A percentile compares a stretch with the other conserved stretches of the same genome.
These are phyloP conservation scores for Puma concolor DNA, from an alignment of 2,113 vertebrate genomes.

Conservation along the genomic window DNA sequence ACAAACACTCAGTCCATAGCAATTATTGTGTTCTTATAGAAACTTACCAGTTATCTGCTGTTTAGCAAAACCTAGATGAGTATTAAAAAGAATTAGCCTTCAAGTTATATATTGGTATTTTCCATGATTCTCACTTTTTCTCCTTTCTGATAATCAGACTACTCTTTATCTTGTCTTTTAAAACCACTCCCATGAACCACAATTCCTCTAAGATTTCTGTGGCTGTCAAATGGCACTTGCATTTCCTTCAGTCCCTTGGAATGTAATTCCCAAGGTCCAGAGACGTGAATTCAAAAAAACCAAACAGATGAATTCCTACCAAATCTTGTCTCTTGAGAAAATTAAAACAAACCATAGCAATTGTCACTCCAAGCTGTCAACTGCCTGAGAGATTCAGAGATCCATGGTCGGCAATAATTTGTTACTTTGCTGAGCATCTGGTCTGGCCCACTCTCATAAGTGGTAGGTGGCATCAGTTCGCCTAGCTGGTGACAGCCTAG, in stretches of 20 bases:
- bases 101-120: neutral
- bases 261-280: neutral
- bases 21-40: neutral
- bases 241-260: neutral
- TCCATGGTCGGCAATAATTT: neutral
- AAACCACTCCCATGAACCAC: neutral
- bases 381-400: neutral
- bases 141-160: constrained; percentile 2
- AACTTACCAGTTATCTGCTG: constrained; percentile 24
- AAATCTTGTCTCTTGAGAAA: neutral
- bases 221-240: neutral
- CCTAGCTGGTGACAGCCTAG: neutral
- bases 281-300: constrained; percentile 13
- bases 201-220: neutral
- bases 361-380: neutral
- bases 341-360: neutral
- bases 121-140: neutral
- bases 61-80: neutral
- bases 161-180: neutral
- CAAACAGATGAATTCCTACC: neutral
- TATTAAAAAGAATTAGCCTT: neutral
- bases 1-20: neutral
- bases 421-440: neutral
- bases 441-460: neutral
- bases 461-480: neutral